Percentiles rank a stretch among this genome's conserved stretches.
These are phyloP conservation scores for Canis aureus DNA, from an alignment of 2,113 vertebrate genomes.

Conservation along the genomic window DNA sequence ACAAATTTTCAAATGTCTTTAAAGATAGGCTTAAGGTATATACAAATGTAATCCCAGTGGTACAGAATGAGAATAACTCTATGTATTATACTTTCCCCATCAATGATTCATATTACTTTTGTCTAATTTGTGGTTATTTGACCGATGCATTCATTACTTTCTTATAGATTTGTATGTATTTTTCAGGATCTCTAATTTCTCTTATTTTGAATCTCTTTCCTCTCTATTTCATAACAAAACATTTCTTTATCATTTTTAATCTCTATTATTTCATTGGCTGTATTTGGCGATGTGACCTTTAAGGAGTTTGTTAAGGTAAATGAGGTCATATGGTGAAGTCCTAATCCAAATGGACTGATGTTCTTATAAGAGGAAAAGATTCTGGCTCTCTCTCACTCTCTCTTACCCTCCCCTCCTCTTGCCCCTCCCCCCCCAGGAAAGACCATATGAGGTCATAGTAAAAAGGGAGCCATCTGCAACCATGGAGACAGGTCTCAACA, in stretches of 20 bases:
- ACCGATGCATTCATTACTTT: not conserved
- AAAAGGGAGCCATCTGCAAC: not conserved
- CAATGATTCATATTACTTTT: not conserved
- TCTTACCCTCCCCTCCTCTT: too few relatives aligned
- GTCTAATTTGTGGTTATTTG: not conserved
- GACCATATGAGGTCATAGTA: not conserved
- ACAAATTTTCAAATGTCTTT: not conserved
- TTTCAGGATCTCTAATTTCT: not conserved
- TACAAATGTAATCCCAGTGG: not conserved
- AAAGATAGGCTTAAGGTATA: not conserved
- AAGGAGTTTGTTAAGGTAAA: not conserved
- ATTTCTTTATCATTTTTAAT: not conserved
- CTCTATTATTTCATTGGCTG: not conserved
- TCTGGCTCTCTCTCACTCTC: not conserved
- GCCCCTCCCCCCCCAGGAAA: not conserved
- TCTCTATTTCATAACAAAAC: not conserved
- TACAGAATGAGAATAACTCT: not conserved
- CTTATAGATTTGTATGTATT: not conserved
- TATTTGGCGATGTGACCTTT: not conserved
- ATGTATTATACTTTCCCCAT: not conserved
- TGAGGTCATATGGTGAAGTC: not conserved
- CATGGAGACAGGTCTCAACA: not conserved
- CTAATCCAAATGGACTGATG: not conserved
- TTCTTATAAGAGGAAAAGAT: not conserved
- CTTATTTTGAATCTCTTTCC: not conserved